Evolutionary conservation across 2,888 invertebrate species (phyloP).

Genomic region (Meiosimyza platycephala): DNA sequence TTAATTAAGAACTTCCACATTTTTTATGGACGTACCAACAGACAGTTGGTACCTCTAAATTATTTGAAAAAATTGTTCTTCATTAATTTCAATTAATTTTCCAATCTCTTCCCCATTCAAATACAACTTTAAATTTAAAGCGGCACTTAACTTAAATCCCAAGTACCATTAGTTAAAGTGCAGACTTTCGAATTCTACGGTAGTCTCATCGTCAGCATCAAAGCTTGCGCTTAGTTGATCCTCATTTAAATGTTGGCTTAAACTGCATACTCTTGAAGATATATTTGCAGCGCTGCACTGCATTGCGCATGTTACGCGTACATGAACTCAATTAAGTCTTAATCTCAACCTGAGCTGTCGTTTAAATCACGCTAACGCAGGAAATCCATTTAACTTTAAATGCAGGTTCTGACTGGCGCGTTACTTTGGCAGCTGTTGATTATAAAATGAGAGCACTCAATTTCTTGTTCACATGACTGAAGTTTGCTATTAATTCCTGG

Average conservation of each 20-base stretch:
- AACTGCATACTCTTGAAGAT: background rate
- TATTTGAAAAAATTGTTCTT: background rate
- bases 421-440: conserved; percentile 25
- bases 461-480: background rate
- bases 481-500: too few relatives aligned
- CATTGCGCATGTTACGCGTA: background rate
- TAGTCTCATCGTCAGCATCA: too few relatives aligned
- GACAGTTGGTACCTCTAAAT: too few relatives aligned
- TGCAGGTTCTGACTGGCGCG: conserved; percentile 2
- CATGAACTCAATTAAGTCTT: conserved; percentile 9
- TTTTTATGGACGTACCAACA: too few relatives aligned
- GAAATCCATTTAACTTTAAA: conserved; percentile 23
- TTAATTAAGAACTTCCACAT: too few relatives aligned
- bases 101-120: background rate
- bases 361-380: conserved; percentile 29
- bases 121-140: background rate
- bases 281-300: conserved; percentile 4
- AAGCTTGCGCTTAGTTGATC: too few relatives aligned
- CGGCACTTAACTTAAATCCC: background rate
- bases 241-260: too few relatives aligned
- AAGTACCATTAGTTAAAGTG: conserved; percentile 1
- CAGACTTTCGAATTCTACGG: background rate
- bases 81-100: conserved; percentile 18
- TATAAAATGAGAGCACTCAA: conserved; percentile 30
- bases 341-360: conserved; percentile 22